phyloP scores from a whole-genome alignment of 2,113 vertebrate species.

The Fukomys damarensis region DNA sequence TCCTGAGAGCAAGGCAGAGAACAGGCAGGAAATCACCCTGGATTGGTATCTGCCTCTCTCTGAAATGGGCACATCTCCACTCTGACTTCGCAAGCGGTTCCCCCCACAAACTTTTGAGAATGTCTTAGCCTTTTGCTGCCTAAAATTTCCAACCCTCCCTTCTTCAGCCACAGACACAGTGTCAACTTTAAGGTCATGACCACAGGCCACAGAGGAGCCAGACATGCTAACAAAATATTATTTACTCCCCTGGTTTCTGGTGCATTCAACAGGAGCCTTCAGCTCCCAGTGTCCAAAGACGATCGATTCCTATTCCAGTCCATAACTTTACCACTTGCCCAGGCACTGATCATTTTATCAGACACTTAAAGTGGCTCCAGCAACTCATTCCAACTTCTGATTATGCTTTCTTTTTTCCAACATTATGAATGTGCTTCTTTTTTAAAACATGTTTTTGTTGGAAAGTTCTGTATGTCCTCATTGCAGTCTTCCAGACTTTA shows the following conservation, averaged over 20 bases:
- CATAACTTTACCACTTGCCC: not conserved
- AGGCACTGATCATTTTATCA: constrained; percentile 32
- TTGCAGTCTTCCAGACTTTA: not conserved
- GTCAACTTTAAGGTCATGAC: constrained; percentile 36
- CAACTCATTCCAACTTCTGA: constrained; percentile 23
- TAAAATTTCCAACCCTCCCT: not conserved
- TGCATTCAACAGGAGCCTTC: constrained; percentile 10
- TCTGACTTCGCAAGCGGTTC: not conserved
- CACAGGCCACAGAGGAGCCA: constrained; percentile 24
- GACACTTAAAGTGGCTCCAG: constrained; percentile 43
- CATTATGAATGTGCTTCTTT: constrained; percentile 69
- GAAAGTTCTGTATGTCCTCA: constrained; percentile 48
- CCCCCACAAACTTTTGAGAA: not conserved
- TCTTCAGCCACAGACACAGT: not conserved
- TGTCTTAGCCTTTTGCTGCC: not conserved
- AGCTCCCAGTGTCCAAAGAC: constrained; percentile 7
- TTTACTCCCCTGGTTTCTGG: constrained; percentile 58
- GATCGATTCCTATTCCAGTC: not conserved
- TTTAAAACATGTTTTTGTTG: constrained; percentile 73
- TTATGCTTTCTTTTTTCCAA: not conserved
- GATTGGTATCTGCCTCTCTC: not conserved
- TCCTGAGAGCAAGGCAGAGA: not conserved
- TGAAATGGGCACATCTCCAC: not conserved
- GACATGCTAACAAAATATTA: constrained; percentile 51
- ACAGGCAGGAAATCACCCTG: not conserved